Evolutionary conservation across 2,888 invertebrate species (phyloP), one percentile per base, ranked within the genome.

Genomic region (Lamellibrachia columna): DNA sequence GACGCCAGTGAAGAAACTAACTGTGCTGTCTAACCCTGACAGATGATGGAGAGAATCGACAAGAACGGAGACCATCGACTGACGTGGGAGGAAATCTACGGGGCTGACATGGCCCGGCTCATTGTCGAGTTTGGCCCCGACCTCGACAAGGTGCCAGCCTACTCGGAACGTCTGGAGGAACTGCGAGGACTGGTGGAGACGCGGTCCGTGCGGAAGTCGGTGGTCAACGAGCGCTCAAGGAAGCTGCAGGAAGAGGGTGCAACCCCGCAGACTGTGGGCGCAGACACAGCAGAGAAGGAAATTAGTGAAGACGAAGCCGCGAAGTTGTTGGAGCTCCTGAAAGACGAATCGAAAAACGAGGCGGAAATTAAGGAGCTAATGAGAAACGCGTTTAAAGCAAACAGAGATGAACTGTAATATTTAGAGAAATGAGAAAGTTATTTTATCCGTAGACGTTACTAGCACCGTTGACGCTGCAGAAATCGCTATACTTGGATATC

Each of bases 51-150:
- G 60, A 15, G 90, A 52, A 90, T 93, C 1, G 93, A 93, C 52
- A 9, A 9, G 55, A 90, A 93, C 55, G 90, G 90, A 6, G 93
- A 93, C 92, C 40, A 40, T 9, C 7, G 53, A 22, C 90, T 93
- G 8, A 92, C 93, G 9, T 93, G 93, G 93, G 58, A 91, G 8
- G 93, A 93, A 52, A 90, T 93, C 11, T 92, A 75, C 90, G 53
- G 8, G 9, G 91, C 52, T 9, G 90, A 93, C 40, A 28, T 92
- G 22, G 22, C 52, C 7, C 1, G 7, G 15, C 28, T 92, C 15
- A 1, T 92, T 7, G 55, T 40, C 7, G 90, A 93, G 22, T 92
- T 92, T 90, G 4, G 22, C n/a, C 75, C 75, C 75, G 22, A 22
- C n/a, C 75, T 75, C 15, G 75, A 75, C n/a, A 75, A 75, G 15